A percentile compares a stretch with the other conserved stretches of the same genome.
Conservation (phyloP, 2,888 invertebrate genomes). For the Philaethria dido region DNA sequence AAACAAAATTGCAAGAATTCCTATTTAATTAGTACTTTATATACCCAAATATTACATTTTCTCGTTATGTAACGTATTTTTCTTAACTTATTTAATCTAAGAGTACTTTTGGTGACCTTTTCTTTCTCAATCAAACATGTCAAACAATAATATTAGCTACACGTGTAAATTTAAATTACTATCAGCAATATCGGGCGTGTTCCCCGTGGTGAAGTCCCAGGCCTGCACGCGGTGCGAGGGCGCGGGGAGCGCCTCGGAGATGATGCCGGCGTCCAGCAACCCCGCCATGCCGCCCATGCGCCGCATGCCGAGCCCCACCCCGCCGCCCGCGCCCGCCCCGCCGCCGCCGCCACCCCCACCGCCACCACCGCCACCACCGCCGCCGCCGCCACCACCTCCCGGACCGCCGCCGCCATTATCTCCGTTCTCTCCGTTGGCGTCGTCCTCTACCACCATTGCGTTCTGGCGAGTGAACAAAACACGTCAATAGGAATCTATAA, state of each 20-base stretch:
- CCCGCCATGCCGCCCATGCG: slow-evolving; percentile 68
- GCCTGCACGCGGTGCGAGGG: slow-evolving; percentile 92
- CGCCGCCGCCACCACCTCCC: neutral
- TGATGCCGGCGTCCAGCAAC: slow-evolving; percentile 71
- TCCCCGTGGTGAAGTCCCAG: slow-evolving; percentile 90
- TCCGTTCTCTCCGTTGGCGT: slow-evolving; percentile 48
- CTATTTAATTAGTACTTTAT: neutral
- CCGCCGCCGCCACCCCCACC: slow-evolving; percentile 45
- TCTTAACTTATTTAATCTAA: too few relatives aligned
- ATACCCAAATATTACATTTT: too few relatives aligned
- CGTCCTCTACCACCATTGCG: slow-evolving; percentile 79
- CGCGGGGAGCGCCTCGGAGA: slow-evolving; percentile 83
- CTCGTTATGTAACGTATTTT: too few relatives aligned
- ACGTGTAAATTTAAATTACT: slow-evolving; percentile 75
- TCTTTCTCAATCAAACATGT: too few relatives aligned
- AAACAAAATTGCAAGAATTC: too few relatives aligned
- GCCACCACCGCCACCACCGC: slow-evolving; percentile 30
- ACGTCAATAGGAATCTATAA: neutral
- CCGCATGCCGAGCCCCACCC: slow-evolving; percentile 53
- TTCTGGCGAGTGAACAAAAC: slow-evolving; percentile 55
- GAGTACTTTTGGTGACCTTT: too few relatives aligned
- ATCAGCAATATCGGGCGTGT: slow-evolving; percentile 89
- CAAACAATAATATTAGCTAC: too few relatives aligned
- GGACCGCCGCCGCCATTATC: slow-evolving; percentile 23
- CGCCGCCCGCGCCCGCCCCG: slow-evolving; percentile 27